Conservation (phyloP, 53 echinoderm and acorn worm species). For the Pentamera pediparva region DNA sequence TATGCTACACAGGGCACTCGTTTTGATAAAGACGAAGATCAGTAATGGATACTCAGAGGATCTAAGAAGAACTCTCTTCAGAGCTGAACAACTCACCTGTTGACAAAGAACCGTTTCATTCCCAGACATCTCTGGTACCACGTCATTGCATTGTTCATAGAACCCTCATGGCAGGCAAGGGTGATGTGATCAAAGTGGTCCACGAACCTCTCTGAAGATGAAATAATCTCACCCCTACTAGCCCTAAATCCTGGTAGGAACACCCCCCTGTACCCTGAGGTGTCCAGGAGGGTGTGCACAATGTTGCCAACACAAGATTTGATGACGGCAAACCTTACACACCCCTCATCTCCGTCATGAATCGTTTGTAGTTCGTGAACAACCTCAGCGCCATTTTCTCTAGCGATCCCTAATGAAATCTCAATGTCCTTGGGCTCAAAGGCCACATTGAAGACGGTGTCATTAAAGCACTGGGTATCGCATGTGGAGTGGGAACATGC, state of each 20-base stretch:
- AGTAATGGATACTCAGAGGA: too few relatives aligned
- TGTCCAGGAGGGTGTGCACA: conserved; percentile 67
- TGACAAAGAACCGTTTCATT: conserved; percentile 74
- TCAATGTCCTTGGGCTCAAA: conserved; percentile 69
- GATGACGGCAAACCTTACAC: conserved; percentile 58
- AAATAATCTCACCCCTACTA: neutral
- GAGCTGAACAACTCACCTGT: conserved; percentile 45
- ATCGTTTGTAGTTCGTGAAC: conserved; percentile 52
- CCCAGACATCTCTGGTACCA: conserved; percentile 92
- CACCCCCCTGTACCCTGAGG: conserved; percentile 50
- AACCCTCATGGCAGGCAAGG: conserved; percentile 66
- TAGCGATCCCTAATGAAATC: conserved; percentile 42
- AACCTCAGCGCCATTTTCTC: conserved; percentile 52
- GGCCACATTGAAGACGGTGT: conserved; percentile 83
- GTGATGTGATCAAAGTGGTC: conserved; percentile 93
- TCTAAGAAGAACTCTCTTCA: too few relatives aligned
- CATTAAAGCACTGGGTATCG: neutral
- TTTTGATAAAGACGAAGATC: too few relatives aligned
- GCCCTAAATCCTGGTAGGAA: conserved; percentile 73
- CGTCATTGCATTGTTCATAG: conserved; percentile 49
- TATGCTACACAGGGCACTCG: too few relatives aligned
- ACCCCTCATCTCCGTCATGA: conserved; percentile 35
- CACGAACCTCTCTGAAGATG: neutral
- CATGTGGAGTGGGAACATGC: neutral
- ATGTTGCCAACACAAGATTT: conserved; percentile 89